These are phyloP conservation scores for Odontomyia ornata DNA, from an alignment of 2,888 invertebrate genomes.

Conservation along the genomic window DNA sequence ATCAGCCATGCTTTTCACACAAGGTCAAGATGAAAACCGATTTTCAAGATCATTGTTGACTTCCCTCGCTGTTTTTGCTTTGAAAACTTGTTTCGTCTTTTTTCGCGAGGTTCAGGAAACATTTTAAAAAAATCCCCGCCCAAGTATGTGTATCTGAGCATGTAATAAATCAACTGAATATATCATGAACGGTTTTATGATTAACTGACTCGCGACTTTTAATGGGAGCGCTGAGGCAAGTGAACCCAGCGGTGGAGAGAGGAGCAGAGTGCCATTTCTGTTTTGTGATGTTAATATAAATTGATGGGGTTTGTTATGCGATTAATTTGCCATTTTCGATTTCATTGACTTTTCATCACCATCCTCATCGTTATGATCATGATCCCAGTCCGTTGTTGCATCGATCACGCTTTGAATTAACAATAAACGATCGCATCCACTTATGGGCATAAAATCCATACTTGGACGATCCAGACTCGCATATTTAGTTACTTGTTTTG, in stretches of 20 bases:
- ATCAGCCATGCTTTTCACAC: constrained; percentile 31
- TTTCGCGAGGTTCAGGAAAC: not conserved
- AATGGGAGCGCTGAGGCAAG: not conserved
- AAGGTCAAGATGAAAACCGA: constrained; percentile 34
- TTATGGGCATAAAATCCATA: not conserved
- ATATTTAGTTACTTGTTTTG: not conserved
- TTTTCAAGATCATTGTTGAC: not conserved
- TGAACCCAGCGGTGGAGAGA: not conserved
- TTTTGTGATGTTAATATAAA: too few relatives aligned
- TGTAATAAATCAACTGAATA: too few relatives aligned
- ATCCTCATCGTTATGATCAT: not conserved
- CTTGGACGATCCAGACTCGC: not conserved
- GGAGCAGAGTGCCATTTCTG: not conserved
- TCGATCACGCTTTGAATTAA: not conserved
- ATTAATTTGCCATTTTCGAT: not conserved
- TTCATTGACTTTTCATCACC: not conserved
- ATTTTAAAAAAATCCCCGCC: too few relatives aligned
- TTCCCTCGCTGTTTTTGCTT: not conserved
- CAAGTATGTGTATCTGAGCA: too few relatives aligned
- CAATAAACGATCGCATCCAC: not conserved
- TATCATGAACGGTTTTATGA: not conserved
- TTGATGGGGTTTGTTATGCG: not conserved
- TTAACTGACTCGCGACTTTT: not conserved
- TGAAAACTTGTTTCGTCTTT: not conserved
- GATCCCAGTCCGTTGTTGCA: not conserved